phyloP scores from a whole-genome alignment of 2,888 invertebrate genomes.

The Parapristionchus giblindavisi region DNA sequence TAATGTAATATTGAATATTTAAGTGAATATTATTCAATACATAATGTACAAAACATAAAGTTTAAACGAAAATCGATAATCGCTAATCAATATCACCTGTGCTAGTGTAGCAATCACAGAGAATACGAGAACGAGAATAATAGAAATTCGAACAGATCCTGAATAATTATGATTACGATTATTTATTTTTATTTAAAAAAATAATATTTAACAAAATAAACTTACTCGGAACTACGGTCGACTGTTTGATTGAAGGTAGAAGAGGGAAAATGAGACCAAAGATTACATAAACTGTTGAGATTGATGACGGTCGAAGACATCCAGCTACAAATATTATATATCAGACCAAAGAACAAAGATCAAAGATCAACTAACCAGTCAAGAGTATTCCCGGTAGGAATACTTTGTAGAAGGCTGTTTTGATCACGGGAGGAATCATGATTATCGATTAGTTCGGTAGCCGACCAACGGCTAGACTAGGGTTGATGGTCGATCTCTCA shows the following conservation, averaged over 20 bases:
- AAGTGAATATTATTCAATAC: no score
- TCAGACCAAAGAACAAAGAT: not conserved
- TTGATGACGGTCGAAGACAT: slow-evolving; percentile 62
- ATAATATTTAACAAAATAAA: no score
- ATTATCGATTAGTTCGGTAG: slow-evolving; percentile 21
- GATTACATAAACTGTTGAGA: slow-evolving; percentile 63
- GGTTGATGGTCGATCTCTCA: no score
- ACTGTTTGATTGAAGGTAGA: slow-evolving; percentile 53
- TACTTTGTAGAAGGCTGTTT: slow-evolving; percentile 31
- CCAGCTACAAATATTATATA: slow-evolving; percentile 47
- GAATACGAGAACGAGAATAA: not conserved
- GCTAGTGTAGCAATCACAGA: no score
- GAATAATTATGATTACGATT: not conserved
- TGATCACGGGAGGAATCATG: slow-evolving; percentile 36
- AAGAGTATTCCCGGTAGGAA: slow-evolving; percentile 26
- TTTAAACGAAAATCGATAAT: no score
- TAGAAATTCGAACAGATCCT: not conserved
- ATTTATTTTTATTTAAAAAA: no score
- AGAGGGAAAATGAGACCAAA: slow-evolving; percentile 58
- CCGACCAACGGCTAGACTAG: slow-evolving; percentile 13
- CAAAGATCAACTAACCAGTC: slow-evolving; percentile 9
- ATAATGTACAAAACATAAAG: no score
- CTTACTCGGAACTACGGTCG: slow-evolving; percentile 55
- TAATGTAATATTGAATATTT: no score
- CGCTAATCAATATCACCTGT: no score